Conservation (phyloP, 2,797 vertebrate species). For the Myotis vivesi region DNA sequence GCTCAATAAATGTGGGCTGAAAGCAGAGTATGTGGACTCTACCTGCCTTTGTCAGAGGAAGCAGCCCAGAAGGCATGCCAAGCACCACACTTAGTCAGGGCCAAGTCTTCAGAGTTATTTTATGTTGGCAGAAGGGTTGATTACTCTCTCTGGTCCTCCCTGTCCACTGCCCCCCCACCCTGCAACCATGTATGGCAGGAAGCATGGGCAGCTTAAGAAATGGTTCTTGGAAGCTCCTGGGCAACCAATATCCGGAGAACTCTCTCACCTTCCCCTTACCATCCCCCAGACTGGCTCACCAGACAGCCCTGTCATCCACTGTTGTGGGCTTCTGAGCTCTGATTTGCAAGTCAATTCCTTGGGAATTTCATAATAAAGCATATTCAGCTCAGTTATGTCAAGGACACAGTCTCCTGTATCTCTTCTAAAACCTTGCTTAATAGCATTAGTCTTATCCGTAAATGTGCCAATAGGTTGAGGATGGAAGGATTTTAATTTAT, state of each 20-base stretch:
- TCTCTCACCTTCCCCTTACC: background rate
- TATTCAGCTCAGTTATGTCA: background rate
- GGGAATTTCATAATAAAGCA: slow-evolving; percentile 11
- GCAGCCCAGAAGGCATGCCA: background rate
- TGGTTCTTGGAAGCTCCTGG: background rate
- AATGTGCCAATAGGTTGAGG: slow-evolving; percentile 22
- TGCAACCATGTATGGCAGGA: background rate
- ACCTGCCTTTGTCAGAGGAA: background rate
- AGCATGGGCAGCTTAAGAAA: background rate
- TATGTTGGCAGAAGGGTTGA: background rate
- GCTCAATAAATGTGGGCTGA: background rate
- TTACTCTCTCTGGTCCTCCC: background rate
- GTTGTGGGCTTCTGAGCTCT: slow-evolving; percentile 21
- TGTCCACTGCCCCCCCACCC: background rate
- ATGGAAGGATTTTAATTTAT: slow-evolving; percentile 50
- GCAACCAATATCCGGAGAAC: background rate
- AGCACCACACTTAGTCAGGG: background rate
- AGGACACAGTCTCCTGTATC: slow-evolving; percentile 39
- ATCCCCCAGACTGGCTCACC: background rate
- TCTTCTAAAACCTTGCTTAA: slow-evolving; percentile 7
- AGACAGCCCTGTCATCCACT: background rate
- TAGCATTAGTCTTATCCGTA: background rate
- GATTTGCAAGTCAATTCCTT: slow-evolving; percentile 48
- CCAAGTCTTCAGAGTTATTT: background rate
- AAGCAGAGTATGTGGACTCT: background rate